Evolutionary conservation across 1,140 invertebrate species (phyloP).

Genomic region (Drosophila littoralis): DNA sequence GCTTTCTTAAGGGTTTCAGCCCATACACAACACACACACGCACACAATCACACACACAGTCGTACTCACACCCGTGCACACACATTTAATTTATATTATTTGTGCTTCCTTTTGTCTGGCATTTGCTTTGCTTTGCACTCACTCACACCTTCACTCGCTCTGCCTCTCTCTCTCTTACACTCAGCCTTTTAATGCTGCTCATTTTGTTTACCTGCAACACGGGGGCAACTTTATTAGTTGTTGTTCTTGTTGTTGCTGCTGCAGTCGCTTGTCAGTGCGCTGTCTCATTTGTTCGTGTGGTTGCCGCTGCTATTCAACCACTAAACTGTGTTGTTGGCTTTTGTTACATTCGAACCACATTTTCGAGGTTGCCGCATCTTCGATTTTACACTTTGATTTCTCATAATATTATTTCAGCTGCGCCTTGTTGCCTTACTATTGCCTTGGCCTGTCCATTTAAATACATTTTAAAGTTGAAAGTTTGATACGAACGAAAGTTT

Average conservation of each 20-base stretch:
- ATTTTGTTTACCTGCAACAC: conserved; percentile 66
- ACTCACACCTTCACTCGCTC: neutral
- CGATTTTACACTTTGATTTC: conserved; percentile 72
- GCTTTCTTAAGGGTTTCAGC: conserved; percentile 60
- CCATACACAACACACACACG: too few species aligned
- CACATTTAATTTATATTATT: conserved; percentile 82
- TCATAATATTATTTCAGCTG: conserved; percentile 63
- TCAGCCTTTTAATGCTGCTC: conserved; percentile 17
- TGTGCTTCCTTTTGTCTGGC: conserved; percentile 74
- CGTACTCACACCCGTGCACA: conserved; percentile 1
- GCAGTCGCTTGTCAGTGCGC: conserved; percentile 45
- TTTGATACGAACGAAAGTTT: neutral
- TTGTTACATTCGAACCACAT: conserved; percentile 73
- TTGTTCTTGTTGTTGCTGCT: conserved; percentile 7
- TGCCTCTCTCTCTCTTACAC: conserved; percentile 2
- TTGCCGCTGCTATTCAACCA: conserved; percentile 69
- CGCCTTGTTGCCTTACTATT: neutral
- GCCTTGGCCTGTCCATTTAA: neutral
- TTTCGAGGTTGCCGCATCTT: conserved; percentile 67
- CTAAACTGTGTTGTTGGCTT: conserved; percentile 80
- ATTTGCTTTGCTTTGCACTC: conserved; percentile 38
- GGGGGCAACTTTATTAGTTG: conserved; percentile 66
- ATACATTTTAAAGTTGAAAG: neutral
- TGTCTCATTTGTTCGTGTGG: conserved; percentile 47
- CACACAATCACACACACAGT: conserved; percentile 5